These are phyloP conservation scores for Lytechinus pictus DNA, from an alignment of 35 echinoderm and acorn worm genomes.

Conservation along the genomic window DNA sequence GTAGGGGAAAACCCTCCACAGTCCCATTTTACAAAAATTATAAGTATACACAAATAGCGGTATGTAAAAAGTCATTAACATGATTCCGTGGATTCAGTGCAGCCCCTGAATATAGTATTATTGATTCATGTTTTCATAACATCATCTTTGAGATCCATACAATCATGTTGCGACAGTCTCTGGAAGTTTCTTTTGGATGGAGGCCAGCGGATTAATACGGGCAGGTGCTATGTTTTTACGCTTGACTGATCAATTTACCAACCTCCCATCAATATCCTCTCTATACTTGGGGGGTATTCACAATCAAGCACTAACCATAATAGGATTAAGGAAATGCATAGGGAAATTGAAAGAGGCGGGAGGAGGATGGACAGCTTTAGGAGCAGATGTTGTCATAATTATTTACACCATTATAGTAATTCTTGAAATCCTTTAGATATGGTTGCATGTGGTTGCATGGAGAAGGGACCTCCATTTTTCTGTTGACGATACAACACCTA, in stretches of 20 bases:
- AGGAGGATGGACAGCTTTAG: not conserved
- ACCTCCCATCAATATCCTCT: not conserved
- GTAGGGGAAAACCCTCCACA: too few relatives aligned
- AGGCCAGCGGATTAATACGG: not conserved
- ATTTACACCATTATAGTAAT: not conserved
- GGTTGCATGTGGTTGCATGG: too few relatives aligned
- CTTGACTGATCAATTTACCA: not conserved
- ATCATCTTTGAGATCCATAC: not conserved
- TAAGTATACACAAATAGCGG: too few relatives aligned
- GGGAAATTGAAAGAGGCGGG: conserved; percentile 7
- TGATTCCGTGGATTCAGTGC: not conserved
- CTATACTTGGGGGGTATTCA: not conserved
- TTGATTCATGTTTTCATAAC: not conserved
- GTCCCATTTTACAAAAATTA: too few relatives aligned
- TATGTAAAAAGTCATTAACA: too few relatives aligned
- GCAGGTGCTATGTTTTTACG: not conserved
- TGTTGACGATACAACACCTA: too few relatives aligned
- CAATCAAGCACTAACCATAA: not conserved
- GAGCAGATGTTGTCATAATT: not conserved
- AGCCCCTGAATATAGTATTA: not conserved
- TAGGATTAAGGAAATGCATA: not conserved
- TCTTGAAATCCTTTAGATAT: not conserved
- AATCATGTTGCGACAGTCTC: not conserved
- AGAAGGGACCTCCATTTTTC: too few relatives aligned
- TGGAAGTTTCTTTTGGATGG: not conserved